phyloP scores from a whole-genome alignment of 2,888 invertebrate species.

The Barypeithes pellucidus region DNA sequence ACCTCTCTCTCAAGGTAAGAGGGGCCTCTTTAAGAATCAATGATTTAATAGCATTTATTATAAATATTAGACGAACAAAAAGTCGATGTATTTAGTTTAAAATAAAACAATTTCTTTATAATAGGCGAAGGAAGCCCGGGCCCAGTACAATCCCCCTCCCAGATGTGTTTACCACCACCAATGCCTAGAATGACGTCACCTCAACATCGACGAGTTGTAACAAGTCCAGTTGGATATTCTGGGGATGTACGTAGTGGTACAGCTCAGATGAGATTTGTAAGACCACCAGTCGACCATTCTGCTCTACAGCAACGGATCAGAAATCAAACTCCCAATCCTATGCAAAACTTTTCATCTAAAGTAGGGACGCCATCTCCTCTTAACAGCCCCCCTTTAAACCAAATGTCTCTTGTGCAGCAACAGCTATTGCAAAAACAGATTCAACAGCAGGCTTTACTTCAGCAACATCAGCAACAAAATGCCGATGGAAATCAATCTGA shows the following conservation, averaged over 20 bases:
- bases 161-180: conserved; percentile 70
- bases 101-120: not conserved
- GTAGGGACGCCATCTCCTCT: conserved; percentile 67
- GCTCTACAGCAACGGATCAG: conserved; percentile 62
- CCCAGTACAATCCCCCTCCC: conserved; percentile 71
- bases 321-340: conserved; percentile 62
- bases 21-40: too few relatives aligned
- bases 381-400: conserved; percentile 68
- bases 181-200: conserved; percentile 75
- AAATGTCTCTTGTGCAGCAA: conserved; percentile 63
- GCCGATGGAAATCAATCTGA: conserved; percentile 65
- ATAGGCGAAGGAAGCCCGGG: conserved; percentile 76
- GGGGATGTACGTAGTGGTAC: conserved; percentile 60
- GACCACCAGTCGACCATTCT: conserved; percentile 63
- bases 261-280: conserved; percentile 64
- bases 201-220: conserved; percentile 74
- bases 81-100: not conserved
- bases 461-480: conserved; percentile 63
- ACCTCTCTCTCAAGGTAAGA: conserved; percentile 73
- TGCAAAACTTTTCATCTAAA: conserved; percentile 67
- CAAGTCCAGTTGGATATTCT: conserved; percentile 71
- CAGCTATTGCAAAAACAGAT: conserved; percentile 69
- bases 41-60: too few relatives aligned
- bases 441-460: conserved; percentile 70
- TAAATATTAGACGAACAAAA: too few relatives aligned